Evolutionary conservation across 2,113 vertebrate species (phyloP).

Genomic region (Rhegmatorhina hoffmannsi): DNA sequence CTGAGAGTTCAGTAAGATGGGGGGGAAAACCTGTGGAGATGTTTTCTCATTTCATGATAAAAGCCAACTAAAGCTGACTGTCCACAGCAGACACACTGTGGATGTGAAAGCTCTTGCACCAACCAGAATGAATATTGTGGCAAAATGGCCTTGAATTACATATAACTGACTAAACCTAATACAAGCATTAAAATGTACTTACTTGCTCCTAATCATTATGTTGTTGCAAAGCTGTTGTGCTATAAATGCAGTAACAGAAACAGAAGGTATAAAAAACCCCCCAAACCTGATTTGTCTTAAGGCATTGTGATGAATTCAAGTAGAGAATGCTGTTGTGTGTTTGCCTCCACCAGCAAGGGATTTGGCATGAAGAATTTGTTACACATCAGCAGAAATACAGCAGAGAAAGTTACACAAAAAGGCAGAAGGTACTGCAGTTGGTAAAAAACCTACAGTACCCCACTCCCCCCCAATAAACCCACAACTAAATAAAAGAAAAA

Average conservation of each 20-base stretch:
- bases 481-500: not conserved
- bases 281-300: not conserved
- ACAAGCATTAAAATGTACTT: not conserved
- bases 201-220: not conserved
- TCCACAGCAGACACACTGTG: not conserved
- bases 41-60: not conserved
- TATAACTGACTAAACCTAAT: not conserved
- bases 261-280: not conserved
- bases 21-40: not conserved
- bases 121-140: not conserved
- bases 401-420: not conserved
- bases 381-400: not conserved
- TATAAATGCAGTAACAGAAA: not conserved
- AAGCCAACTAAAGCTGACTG: not conserved
- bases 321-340: not conserved
- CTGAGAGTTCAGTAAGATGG: accelerated
- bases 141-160: not conserved
- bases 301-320: not conserved
- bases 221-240: not conserved
- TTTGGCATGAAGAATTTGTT: not conserved
- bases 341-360: not conserved
- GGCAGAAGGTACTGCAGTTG: not conserved
- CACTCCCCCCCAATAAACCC: accelerated
- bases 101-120: not conserved
- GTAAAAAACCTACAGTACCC: not conserved